phyloP scores from a whole-genome alignment of 2,888 invertebrate species.

The Drosophila vallismaia region DNA sequence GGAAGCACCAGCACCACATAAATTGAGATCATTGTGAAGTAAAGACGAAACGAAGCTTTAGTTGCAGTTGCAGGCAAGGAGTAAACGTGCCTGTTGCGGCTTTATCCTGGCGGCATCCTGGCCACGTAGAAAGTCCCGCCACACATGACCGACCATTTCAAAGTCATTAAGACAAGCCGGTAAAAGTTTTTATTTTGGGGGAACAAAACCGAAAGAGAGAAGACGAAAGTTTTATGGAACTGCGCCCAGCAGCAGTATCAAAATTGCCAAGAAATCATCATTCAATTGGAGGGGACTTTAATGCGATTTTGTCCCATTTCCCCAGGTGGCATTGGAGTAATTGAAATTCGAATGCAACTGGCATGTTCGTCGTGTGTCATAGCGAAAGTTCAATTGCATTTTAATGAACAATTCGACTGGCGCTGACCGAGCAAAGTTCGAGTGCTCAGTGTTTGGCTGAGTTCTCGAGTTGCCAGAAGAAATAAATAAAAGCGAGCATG shows the following conservation, averaged over 20 bases:
- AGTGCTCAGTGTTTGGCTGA: slow-evolving; percentile 1
- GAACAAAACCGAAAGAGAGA: slow-evolving; percentile 1
- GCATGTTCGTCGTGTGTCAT: slow-evolving; percentile 18
- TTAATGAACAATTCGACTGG: slow-evolving; percentile 50
- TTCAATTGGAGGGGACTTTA: slow-evolving; percentile 40
- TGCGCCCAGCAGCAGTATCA: slow-evolving; percentile 13
- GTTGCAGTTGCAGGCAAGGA: neutral
- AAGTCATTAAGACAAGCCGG: slow-evolving; percentile 68
- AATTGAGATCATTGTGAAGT: slow-evolving; percentile 44
- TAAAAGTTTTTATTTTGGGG: slow-evolving; percentile 21
- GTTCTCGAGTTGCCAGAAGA: slow-evolving; percentile 21
- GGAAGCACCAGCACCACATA: slow-evolving; percentile 36
- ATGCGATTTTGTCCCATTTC: slow-evolving; percentile 23
- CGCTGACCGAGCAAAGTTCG: slow-evolving; percentile 19
- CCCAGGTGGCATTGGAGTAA: slow-evolving; percentile 44
- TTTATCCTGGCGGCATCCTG: slow-evolving; percentile 11
- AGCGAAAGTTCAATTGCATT: slow-evolving; percentile 57
- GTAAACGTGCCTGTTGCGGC: slow-evolving; percentile 40
- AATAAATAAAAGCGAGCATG: slow-evolving; percentile 49
- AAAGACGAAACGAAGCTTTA: neutral
- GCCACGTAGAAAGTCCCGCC: slow-evolving; percentile 27
- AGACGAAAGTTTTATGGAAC: slow-evolving; percentile 20
- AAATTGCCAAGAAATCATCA: slow-evolving; percentile 41
- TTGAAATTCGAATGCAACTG: slow-evolving; percentile 52
- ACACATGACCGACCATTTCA: slow-evolving; percentile 56